Evolutionary conservation across 2,113 vertebrate species (phyloP).

Genomic region (Chaetorhynchus papuensis): DNA sequence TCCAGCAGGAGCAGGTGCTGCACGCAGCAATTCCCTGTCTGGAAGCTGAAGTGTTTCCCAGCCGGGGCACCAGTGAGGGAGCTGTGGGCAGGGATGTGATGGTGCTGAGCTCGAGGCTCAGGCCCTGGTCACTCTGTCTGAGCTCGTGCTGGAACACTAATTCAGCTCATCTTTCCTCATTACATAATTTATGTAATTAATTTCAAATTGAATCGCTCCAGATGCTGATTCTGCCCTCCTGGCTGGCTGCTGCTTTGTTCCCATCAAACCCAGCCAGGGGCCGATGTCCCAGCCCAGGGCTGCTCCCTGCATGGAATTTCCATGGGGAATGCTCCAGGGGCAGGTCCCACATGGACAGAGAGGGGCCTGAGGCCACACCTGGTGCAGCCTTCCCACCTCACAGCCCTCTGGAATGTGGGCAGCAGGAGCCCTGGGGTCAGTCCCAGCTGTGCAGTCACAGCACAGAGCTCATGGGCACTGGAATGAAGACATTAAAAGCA

Average conservation of each 20-base stretch:
- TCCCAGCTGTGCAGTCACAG: background rate
- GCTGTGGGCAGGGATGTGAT: background rate
- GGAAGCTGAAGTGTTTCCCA: background rate
- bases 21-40: background rate
- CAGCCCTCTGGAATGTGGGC: background rate
- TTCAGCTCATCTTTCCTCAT: constrained; percentile 23
- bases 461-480: rapidly evolving
- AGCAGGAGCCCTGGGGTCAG: background rate
- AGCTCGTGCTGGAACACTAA: background rate
- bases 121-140: background rate
- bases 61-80: background rate
- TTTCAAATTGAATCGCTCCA: background rate
- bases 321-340: background rate
- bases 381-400: rapidly evolving
- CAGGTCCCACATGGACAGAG: background rate
- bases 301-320: background rate
- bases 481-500: rapidly evolving
- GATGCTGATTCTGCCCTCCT: background rate
- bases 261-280: background rate
- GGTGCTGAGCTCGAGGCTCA: background rate
- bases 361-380: background rate
- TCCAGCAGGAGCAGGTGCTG: background rate
- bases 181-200: constrained; percentile 12
- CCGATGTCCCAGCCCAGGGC: rapidly evolving
- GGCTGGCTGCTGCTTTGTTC: background rate